phyloP scores from a whole-genome alignment of 1,140 invertebrate genomes.

The Megalopta genalis region DNA sequence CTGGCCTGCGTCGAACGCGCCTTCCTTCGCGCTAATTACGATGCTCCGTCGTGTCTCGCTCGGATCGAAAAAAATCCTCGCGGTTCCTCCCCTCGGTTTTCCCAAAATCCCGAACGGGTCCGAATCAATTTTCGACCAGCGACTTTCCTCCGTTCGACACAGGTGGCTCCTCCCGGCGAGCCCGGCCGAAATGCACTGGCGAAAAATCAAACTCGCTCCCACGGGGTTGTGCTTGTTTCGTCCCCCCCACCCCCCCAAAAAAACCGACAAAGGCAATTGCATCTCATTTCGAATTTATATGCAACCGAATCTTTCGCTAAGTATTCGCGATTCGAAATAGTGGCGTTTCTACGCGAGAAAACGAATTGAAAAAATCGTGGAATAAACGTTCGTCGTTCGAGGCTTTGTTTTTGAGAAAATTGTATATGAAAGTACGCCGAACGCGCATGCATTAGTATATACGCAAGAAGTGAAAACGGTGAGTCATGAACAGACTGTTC shows the following conservation, averaged over 20 bases:
- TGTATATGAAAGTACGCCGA: background rate
- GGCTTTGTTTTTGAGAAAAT: too few species aligned
- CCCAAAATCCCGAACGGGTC: background rate
- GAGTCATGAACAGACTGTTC: too few species aligned
- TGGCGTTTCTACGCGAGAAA: too few species aligned
- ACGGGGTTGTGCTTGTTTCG: too few species aligned
- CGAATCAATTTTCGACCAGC: background rate
- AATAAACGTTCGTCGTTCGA: too few species aligned
- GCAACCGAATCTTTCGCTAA: too few species aligned
- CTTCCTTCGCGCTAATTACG: slow-evolving; percentile 56
- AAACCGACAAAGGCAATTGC: too few species aligned
- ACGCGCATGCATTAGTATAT: background rate
- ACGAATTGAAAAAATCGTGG: too few species aligned
- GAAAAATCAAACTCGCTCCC: background rate
- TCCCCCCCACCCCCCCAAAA: too few species aligned
- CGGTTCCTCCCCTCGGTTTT: background rate
- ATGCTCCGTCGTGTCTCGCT: slow-evolving; percentile 36
- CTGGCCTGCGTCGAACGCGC: slow-evolving; percentile 50
- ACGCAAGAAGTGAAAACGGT: background rate
- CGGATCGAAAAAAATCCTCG: background rate
- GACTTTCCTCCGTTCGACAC: background rate
- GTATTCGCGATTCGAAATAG: too few species aligned
- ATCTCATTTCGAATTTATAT: too few species aligned
- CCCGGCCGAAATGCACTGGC: background rate
- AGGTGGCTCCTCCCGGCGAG: slow-evolving; percentile 27